Percentiles rank a stretch among this genome's conserved stretches.
These are phyloP conservation scores for Isaurus tuberculatus DNA, from an alignment of 92 coral and sea anemone species.

Conservation along the genomic window DNA sequence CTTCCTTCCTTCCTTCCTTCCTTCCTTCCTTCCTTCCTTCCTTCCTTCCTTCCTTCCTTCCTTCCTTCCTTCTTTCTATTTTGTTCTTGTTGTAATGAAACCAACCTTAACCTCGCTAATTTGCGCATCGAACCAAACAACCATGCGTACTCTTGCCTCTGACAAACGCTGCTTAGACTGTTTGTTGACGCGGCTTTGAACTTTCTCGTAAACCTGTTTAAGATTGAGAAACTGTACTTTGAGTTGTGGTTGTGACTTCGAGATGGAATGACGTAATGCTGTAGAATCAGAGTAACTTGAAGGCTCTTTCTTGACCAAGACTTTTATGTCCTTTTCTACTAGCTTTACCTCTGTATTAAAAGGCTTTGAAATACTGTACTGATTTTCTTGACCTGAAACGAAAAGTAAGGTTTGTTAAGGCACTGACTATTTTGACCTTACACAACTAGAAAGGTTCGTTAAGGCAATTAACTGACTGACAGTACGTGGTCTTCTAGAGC, in stretches of 20 bases:
- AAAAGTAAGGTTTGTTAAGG: not conserved
- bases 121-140: conserved; percentile 79
- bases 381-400: conserved; percentile 15
- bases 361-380: not conserved
- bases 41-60: no score
- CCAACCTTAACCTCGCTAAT: conserved; percentile 47
- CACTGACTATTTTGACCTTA: not conserved
- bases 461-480: no score
- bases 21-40: no score
- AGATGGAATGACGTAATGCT: not conserved
- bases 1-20: no score
- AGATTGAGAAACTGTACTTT: conserved; percentile 49
- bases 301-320: conserved; percentile 20
- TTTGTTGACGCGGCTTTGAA: conserved; percentile 90
- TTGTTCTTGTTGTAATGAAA: not conserved
- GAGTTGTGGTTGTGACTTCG: not conserved
- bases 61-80: no score
- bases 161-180: conserved; percentile 87
- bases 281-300: not conserved
- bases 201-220: conserved; percentile 82
- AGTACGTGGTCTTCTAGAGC: no score
- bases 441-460: no score
- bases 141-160: conserved; percentile 84
- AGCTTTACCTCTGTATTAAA: not conserved
- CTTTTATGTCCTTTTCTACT: not conserved